Conservation (phyloP, 2,888 invertebrate species). For the Trissonchulus sp. region DNA sequence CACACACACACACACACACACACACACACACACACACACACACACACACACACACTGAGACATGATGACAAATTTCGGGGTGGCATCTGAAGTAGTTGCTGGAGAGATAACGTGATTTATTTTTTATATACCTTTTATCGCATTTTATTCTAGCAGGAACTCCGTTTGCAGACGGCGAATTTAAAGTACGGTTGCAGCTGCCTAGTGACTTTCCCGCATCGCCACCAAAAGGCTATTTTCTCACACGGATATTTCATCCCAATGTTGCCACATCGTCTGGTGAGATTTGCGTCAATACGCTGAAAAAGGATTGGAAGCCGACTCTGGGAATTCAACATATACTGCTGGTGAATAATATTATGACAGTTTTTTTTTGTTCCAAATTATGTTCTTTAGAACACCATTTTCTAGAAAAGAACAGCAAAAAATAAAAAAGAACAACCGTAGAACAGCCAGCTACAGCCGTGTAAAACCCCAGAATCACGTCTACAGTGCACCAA, state of each 20-base stretch:
- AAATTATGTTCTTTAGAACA: too few relatives aligned
- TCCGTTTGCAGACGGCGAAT: constrained; percentile 79
- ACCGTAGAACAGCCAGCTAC: too few relatives aligned
- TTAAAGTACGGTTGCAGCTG: constrained; percentile 78
- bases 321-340: constrained; percentile 91
- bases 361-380: too few relatives aligned
- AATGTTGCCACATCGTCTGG: constrained; percentile 80
- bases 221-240: constrained; percentile 82
- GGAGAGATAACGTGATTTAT: background rate
- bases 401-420: too few relatives aligned
- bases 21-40: too few relatives aligned
- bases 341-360: constrained; percentile 65
- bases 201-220: constrained; percentile 85
- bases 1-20: too few relatives aligned
- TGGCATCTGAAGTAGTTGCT: too few relatives aligned
- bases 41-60: too few relatives aligned
- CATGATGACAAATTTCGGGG: too few relatives aligned
- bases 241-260: constrained; percentile 93
- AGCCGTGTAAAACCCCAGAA: too few relatives aligned
- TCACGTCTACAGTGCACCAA: too few relatives aligned
- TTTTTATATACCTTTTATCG: background rate
- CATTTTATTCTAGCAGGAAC: constrained; percentile 67
- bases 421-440: too few relatives aligned
- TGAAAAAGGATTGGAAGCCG: constrained; percentile 92
- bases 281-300: constrained; percentile 91